Evolutionary conservation across 2,113 vertebrate genomes (phyloP).

Genomic region (Stegostoma tigrinum): DNA sequence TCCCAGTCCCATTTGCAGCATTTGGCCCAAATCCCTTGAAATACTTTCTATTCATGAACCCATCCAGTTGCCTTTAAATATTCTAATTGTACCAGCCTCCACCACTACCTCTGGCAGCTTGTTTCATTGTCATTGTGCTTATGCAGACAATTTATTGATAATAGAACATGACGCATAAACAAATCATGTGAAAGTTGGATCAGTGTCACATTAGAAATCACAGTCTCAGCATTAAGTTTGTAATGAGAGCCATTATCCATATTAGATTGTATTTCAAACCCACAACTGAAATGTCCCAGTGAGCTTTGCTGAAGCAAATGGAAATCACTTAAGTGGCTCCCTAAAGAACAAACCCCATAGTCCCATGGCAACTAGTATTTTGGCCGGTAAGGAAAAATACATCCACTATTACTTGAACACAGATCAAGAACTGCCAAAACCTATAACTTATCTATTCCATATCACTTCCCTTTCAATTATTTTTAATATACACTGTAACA

Average conservation of each 20-base stretch:
- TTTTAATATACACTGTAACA: background rate
- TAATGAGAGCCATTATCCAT: background rate
- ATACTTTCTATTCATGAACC: too few species aligned
- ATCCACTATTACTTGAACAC: background rate
- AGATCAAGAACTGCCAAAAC: background rate
- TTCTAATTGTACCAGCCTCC: too few species aligned
- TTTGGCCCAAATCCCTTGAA: too few species aligned
- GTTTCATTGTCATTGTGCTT: background rate
- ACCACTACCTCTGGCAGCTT: too few species aligned
- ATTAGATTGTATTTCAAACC: background rate
- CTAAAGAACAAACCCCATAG: background rate
- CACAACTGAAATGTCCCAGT: background rate
- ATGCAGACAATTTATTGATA: background rate
- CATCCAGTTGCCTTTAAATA: too few species aligned
- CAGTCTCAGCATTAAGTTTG: background rate
- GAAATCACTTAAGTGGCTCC: background rate
- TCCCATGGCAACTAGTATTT: background rate
- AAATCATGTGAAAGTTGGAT: background rate
- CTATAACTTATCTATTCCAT: background rate
- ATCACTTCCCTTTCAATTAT: background rate
- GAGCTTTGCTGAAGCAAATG: background rate
- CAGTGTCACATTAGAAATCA: background rate
- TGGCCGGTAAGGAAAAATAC: background rate
- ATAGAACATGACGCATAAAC: background rate
- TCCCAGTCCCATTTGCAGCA: too few species aligned